Percentiles rank a stretch among this genome's conserved stretches.
These are phyloP conservation scores for Pteria penguin DNA, from an alignment of 2,888 invertebrate genomes.

Conservation along the genomic window DNA sequence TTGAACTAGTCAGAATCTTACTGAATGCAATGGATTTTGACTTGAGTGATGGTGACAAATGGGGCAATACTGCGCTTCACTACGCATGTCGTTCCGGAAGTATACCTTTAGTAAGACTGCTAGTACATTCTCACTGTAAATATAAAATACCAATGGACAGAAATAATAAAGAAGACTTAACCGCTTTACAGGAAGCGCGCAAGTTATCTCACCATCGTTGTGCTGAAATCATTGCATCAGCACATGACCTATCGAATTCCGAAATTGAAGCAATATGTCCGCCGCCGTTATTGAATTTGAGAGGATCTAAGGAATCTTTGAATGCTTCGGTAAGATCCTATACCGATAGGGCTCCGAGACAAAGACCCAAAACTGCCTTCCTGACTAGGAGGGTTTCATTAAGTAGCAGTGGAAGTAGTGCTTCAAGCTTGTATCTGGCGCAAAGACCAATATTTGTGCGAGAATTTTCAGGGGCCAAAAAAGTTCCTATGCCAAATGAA, in stretches of 20 bases:
- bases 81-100: slow-evolving; percentile 74
- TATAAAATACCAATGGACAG: slow-evolving; percentile 55
- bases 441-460: slow-evolving; percentile 37
- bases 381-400: slow-evolving; percentile 31
- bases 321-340: slow-evolving; percentile 14
- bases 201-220: slow-evolving; percentile 49
- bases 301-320: slow-evolving; percentile 25
- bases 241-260: slow-evolving; percentile 23
- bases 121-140: slow-evolving; percentile 60
- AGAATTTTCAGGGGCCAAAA: slow-evolving; percentile 35
- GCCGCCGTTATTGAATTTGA: slow-evolving; percentile 42
- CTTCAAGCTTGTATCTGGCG: slow-evolving; percentile 31
- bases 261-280: slow-evolving; percentile 40
- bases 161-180: slow-evolving; percentile 55
- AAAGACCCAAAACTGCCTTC: slow-evolving; percentile 40
- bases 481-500: slow-evolving; percentile 54
- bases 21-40: slow-evolving; percentile 77
- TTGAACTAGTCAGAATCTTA: slow-evolving; percentile 66
- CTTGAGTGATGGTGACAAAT: slow-evolving; percentile 69
- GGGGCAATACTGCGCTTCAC: slow-evolving; percentile 78
- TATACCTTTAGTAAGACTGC: slow-evolving; percentile 53
- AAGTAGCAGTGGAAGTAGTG: slow-evolving; percentile 15
- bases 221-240: slow-evolving; percentile 47
- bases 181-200: slow-evolving; percentile 58
- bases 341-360: not conserved